Evolutionary conservation across 1,140 invertebrate genomes (phyloP), one percentile per base, ranked within the genome.

Genomic region (Drosophila ficusphila): DNA sequence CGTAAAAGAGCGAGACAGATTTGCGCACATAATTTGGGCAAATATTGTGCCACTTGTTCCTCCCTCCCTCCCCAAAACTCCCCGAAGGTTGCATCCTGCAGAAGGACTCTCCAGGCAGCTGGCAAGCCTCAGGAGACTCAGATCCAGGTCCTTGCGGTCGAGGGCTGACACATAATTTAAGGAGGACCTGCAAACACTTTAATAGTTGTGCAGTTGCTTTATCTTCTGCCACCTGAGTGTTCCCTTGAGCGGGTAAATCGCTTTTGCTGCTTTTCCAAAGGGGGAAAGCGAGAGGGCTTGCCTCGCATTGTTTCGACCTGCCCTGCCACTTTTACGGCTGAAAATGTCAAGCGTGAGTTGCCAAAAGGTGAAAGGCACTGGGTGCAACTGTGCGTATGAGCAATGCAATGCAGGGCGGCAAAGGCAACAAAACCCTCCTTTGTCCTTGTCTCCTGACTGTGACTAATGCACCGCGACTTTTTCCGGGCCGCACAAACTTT

Each of bases 301-400:
- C 9, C 31, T 16, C 19, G 48, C 39, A 73, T 73, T 73, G 68
- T 73, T 72, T 73, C 46, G 29, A 61, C 62, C 62, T 72, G 41
- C 56, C 53, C 46, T 69, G 65, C 64, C 65, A 69, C 65, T 69
- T 69, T 69, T 69, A 69, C 48, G 68, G 69, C 69, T 31, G 68
- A 44, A 73, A 73, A 73, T 73, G 69, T 73, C 69, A 73, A 72
- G 69, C 69, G 68, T 47, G 54, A 58, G 64, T 70, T 70, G 51
- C 54, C 54, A 31, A 71, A 82, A 36, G 53, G 47, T 41, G 62
- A 68, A 46, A 46, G 34, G 39, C 38, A 67, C 51, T 49, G 68
- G 62, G 75, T 76, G 71, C 76, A 85, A 79, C 79, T 68, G 71
- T 85, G 79, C 79, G 79, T 83, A 83, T 83, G 72, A 69, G 81